These are phyloP conservation scores for Callinectes sapidus DNA, from an alignment of 2,888 invertebrate species.

Conservation along the genomic window DNA sequence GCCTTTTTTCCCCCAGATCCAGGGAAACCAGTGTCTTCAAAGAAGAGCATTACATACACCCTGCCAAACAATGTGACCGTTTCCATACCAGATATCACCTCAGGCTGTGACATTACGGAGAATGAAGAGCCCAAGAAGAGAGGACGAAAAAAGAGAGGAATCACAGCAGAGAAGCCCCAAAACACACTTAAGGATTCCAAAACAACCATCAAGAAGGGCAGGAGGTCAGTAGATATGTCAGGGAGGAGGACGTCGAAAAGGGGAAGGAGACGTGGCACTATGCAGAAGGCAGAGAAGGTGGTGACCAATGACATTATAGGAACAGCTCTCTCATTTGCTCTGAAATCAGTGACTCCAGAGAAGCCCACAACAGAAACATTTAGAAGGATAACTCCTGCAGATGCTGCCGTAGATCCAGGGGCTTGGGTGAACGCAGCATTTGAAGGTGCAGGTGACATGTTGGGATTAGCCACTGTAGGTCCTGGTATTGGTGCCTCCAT, in stretches of 20 bases:
- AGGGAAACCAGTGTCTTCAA: not conserved
- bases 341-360: constrained; percentile 49
- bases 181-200: not conserved
- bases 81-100: not conserved
- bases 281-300: not conserved
- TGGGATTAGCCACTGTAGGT: not conserved
- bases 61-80: constrained; percentile 42
- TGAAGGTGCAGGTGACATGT: not conserved
- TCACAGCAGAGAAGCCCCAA: not conserved
- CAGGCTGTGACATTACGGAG: not conserved
- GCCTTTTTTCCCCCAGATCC: not conserved
- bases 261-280: not conserved
- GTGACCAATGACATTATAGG: constrained; percentile 42
- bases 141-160: not conserved
- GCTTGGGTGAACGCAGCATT: not conserved
- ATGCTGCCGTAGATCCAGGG: not conserved
- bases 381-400: not conserved
- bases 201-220: not conserved
- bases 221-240: not conserved
- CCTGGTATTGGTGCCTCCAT: not conserved
- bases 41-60: not conserved
- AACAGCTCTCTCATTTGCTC: constrained; percentile 51
- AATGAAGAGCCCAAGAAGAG: not conserved
- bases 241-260: not conserved
- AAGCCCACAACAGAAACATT: not conserved